Evolutionary conservation across 2,797 vertebrate genomes (phyloP), one percentile per base, ranked within the genome.

Genomic region (Geotrypetes seraphini): DNA sequence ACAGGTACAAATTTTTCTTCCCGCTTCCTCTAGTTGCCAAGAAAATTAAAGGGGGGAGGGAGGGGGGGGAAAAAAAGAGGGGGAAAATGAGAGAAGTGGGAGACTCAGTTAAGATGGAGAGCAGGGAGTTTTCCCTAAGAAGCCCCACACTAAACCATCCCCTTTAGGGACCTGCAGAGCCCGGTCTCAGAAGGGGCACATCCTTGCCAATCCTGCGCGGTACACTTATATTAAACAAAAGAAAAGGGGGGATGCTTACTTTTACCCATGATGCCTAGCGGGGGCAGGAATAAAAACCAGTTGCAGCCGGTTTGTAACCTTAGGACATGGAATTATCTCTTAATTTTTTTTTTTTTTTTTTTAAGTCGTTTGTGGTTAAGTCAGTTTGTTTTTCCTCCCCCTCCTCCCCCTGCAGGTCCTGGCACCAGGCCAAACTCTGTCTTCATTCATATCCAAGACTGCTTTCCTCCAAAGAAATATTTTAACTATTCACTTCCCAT

Each of bases 271-370:
- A 83, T 88, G 75, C 81, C 65, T 70, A 72, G 75, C 62, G 41
- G 46, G 57, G 74, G 73, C 57, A 56, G 58, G 63, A 61, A 78
- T 72, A 40, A 45, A 65, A 88, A 75, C 87, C 83, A 79, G 87
- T 89, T 73, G 75, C 68, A 89, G 76, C 86, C 71, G 78, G 87
- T 89, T 89, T 87, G 75, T 77, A 89, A 90, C 85, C 83, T 85
- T 85, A 79, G 84, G 84, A 83, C 83, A 84, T 66, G 71, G 77
- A 87, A 88, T 88, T 83, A 79, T 85, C 78, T 84, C 69, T 84
- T 82, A 81, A 84, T 83, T 79, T 79, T 73, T n/a, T 31, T n/a
- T n/a, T n/a, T n/a, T n/a, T 19, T 10, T 2, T 36, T 51, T 36
- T 27, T 16, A 83, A 83, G 83, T 85, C 75, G 57, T 84, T 79